Base-by-base conservation (phyloP, 2,888 invertebrate genomes). In the Rhagonycha fulva region DNA sequence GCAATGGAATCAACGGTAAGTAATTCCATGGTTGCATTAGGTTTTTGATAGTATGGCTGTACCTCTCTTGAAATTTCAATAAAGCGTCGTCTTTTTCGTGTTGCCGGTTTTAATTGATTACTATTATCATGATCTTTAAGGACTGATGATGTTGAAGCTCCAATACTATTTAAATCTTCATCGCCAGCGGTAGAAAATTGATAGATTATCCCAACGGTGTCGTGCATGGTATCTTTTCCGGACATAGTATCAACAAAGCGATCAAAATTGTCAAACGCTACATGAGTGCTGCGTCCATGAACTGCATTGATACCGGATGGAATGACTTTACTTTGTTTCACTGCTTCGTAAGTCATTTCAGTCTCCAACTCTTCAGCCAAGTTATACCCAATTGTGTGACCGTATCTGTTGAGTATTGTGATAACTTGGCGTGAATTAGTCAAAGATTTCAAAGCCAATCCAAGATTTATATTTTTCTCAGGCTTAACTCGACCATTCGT, bases 341-440 rank as follows among this genome's bases (percentile, higher is more conserved):
- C 7, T 11, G 32, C 32, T 32, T 78, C 77, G 67, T 81, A 82
- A 3, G 82, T 81, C 78, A 80, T 78, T 76, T 82, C 82, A 9
- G 82, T 82, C 72, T 78, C 85, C 14, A 86, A 70, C 81, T 85
- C 84, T 82, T 86, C 84, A 70, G 80, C 80, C 47, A 83, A 76
- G 80, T 81, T 82, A 23, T 32, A 32, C 9, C 9, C 7, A 9
- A 32, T 11, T 11, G 81, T 81, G 81, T 85, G 84, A 0, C 83
- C 85, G 77, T 82, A 83, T 72, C 80, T 83, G 77, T 84, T 84
- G 0, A 83, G 68, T 68, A 84, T 83, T 9, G 81, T 81, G 0
- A 83, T 14, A 10, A 81, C 81, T 82, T 84, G 76, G 69, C 81
- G 19, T 62, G 80, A 80, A 77, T 79, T 83, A 19, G 84, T 84